Evolutionary conservation across 2,113 vertebrate species (phyloP), one percentile per base, ranked within the genome.

Genomic region (Etheostoma spectabile): DNA sequence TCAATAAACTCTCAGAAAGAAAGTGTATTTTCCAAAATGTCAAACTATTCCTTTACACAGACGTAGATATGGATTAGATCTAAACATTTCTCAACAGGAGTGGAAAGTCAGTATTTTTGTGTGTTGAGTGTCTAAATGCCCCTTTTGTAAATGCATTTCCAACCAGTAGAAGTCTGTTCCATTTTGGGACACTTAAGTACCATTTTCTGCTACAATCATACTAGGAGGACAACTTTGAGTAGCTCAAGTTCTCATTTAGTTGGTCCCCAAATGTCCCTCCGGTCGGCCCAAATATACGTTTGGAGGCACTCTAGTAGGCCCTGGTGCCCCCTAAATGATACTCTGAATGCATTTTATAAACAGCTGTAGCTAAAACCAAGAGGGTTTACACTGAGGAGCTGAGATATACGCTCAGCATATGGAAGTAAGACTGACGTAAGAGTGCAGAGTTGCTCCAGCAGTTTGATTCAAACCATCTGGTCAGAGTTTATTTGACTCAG

Each of bases 391-490:
- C 61, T 42, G 35, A 60, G 55, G 69, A 51, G 22, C 53, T 79
- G 69, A 42, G 66, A 76, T 42, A 51, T 63, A 66, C 21, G 59
- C 56, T 46, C 19, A 19, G 56, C 63, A 78, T 27, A 64, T 70
- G 62, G 77, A 68, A 56, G 12, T 1, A 46, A 16, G 59, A 35
- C 14, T 57, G 45, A 74, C 74, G 70, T 62, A 19, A 74, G 53
- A 15, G 64, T 57, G 64, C 12, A 10, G 45, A 42, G 77, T 46
- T 49, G 56, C 63, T 84, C 46, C 70, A 68, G 65, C 55, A 8
- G 22, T 67, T 63, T 88, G 75, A 91, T 81, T 82, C 27, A 65
- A 86, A 84, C 65, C 91, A 92, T 74, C 76, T 92, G 90, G 10
- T 38, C 59, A 5, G 35, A 69, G 80, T 79, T 82, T 48, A 70